Evolutionary conservation across 2,888 invertebrate genomes (phyloP).

Genomic region (Eumacrocentrus americanus): DNA sequence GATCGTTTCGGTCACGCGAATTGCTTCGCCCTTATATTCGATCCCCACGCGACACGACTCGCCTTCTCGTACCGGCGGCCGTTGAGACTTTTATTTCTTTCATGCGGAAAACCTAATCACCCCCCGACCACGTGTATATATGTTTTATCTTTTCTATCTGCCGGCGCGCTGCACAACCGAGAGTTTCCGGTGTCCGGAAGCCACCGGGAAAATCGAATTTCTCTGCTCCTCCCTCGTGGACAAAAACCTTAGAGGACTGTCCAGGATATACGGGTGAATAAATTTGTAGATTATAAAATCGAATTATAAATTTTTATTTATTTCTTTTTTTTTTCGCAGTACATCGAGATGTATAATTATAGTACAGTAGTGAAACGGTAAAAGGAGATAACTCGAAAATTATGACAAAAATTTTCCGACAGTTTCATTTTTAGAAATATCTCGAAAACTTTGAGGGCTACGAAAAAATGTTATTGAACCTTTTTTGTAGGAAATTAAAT

Average conservation of each 20-base stretch:
- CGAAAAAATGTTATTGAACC: too few species aligned
- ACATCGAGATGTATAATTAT: too few species aligned
- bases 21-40: constrained; percentile 15
- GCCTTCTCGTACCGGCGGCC: constrained; percentile 9
- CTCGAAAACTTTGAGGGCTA: too few species aligned
- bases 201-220: constrained; percentile 22
- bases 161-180: constrained; percentile 13
- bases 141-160: not conserved
- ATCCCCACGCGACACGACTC: constrained; percentile 25
- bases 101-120: constrained; percentile 28
- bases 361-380: too few species aligned
- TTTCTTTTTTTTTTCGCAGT: not conserved
- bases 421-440: too few species aligned
- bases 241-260: constrained; percentile 16
- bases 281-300: not conserved
- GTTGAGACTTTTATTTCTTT: constrained; percentile 20
- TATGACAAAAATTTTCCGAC: too few species aligned
- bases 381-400: too few species aligned
- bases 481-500: too few species aligned
- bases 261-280: not conserved
- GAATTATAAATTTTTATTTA: not conserved
- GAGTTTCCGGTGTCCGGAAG: constrained; percentile 24
- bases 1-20: constrained; percentile 50
- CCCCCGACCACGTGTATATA: not conserved
- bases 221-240: not conserved